Evolutionary conservation across 2,888 invertebrate genomes (phyloP), one percentile per base, ranked within the genome.

Genomic region (Andrena bicolor): DNA sequence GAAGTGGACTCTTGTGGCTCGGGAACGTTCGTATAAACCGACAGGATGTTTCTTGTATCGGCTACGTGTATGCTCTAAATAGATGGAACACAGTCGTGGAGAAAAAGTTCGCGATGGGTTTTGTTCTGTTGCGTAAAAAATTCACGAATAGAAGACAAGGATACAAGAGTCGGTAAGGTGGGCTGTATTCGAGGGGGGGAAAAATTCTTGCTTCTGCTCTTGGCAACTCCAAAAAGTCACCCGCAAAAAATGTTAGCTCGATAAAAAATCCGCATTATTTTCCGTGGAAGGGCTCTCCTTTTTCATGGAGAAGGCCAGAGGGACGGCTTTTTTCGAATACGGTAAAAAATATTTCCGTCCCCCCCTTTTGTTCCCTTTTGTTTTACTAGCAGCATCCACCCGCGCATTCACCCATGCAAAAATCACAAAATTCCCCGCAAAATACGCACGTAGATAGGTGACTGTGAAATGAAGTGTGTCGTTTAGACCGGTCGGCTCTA

Each of bases 321-420:
- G 49, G 72, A 65, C 35, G 61, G 60, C 16, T 64, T 41, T 60
- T 60, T 13, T 51, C 26, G 64, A 20, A 6, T 49, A 13, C 58
- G 51, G 30, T 61, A 30, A 68, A 74, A 74, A 79, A 82, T 74
- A 66, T 58, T 64, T 51, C 72, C 63, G 65, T 65, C 60, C 53
- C 72, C 70, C 70, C 70, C 68, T 60, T 51, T 53, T 60, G 71
- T 65, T 53, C 49, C 63, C 64, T 60, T 66, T 28, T 51, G 75
- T 73, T 63, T 70, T 69, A 60, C 81, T 70, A 83, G 86, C 88
- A 88, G 88, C 89, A 89, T 87, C 84, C 91, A 90, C 69, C 86
- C 83, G 87, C 84, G 84, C 88, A 89, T 89, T 83, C 88, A 90
- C 80, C 84, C 90, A 87, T 82, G 89, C 88, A 88, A 88, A 88